Evolutionary conservation across 2,113 vertebrate species (phyloP).

Genomic region (Pogona vitticeps): DNA sequence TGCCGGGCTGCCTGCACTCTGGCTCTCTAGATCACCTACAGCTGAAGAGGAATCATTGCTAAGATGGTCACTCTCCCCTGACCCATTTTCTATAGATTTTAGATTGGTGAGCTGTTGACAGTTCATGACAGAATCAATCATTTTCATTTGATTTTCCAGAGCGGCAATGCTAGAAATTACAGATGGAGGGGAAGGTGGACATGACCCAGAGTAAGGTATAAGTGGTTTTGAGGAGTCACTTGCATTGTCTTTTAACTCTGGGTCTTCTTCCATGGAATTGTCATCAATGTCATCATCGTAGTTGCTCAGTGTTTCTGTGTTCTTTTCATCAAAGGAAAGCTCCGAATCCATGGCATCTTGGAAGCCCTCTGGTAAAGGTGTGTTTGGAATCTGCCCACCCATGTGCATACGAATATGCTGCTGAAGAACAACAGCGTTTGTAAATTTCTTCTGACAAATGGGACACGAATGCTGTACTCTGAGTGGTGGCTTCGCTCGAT

Average conservation of each 20-base stretch:
- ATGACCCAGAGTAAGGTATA: slow-evolving; percentile 80
- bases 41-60: slow-evolving; percentile 89
- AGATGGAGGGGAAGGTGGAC: slow-evolving; percentile 91
- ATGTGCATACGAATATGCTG: slow-evolving; percentile 99
- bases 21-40: slow-evolving; percentile 88
- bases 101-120: slow-evolving; percentile 83
- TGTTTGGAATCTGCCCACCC: slow-evolving; percentile 98
- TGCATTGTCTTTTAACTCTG: slow-evolving; percentile 81
- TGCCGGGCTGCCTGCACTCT: slow-evolving; percentile 91
- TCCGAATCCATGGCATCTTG: slow-evolving; percentile 91
- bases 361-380: slow-evolving; percentile 89
- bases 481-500: slow-evolving; percentile 96
- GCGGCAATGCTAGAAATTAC: slow-evolving; percentile 97
- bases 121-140: slow-evolving; percentile 93
- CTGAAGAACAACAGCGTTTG: slow-evolving; percentile 95
- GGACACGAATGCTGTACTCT: slow-evolving; percentile 98
- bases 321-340: slow-evolving; percentile 90
- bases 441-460: slow-evolving; percentile 99
- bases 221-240: slow-evolving; percentile 81
- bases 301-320: slow-evolving; percentile 86
- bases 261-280: slow-evolving; percentile 93
- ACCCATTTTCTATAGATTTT: slow-evolving; percentile 87
- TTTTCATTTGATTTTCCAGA: slow-evolving; percentile 98
- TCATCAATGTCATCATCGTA: slow-evolving; percentile 93
- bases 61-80: slow-evolving; percentile 89